These are phyloP conservation scores for Acanthiza pusilla DNA, from an alignment of 2,797 vertebrate species.

Conservation along the genomic window DNA sequence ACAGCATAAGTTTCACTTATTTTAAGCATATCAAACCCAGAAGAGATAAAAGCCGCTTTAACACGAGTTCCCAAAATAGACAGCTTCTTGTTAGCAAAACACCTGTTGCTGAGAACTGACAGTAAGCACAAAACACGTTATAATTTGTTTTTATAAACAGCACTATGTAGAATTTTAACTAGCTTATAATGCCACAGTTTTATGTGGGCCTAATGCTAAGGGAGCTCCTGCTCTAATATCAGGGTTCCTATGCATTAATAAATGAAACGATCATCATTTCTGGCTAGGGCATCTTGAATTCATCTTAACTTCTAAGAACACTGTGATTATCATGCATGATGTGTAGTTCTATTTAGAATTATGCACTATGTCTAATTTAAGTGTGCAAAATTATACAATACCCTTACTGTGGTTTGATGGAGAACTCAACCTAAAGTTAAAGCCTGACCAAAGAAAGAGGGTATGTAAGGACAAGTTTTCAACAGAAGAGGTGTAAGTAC, in stretches of 20 bases:
- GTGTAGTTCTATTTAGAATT: conserved; percentile 35
- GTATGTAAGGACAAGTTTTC: conserved; percentile 37
- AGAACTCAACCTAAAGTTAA: conserved; percentile 46
- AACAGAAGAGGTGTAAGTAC: background rate
- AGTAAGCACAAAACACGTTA: conserved; percentile 53
- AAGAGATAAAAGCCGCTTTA: conserved; percentile 53
- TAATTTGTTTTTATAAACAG: conserved; percentile 63
- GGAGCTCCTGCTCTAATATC: conserved; percentile 8
- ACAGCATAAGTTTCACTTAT: conserved; percentile 59
- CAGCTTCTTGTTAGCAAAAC: conserved; percentile 59
- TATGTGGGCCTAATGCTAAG: background rate
- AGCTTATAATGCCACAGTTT: conserved; percentile 24
- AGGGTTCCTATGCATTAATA: conserved; percentile 23
- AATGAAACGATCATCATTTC: background rate
- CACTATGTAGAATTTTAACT: conserved; percentile 46
- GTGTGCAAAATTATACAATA: conserved; percentile 62
- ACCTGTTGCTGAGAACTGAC: conserved; percentile 62
- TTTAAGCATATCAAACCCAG: conserved; percentile 57
- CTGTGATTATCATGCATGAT: conserved; percentile 26
- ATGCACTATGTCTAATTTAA: conserved; percentile 46
- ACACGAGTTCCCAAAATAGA: conserved; percentile 50
- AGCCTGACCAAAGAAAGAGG: conserved; percentile 25
- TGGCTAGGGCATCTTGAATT: conserved; percentile 16
- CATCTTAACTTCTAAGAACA: conserved; percentile 24
- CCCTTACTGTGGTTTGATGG: conserved; percentile 31